Percentiles rank a stretch among this genome's conserved stretches.
phyloP scores from a whole-genome alignment of 1,140 invertebrate species.

The Zaprionus gabonicus region DNA sequence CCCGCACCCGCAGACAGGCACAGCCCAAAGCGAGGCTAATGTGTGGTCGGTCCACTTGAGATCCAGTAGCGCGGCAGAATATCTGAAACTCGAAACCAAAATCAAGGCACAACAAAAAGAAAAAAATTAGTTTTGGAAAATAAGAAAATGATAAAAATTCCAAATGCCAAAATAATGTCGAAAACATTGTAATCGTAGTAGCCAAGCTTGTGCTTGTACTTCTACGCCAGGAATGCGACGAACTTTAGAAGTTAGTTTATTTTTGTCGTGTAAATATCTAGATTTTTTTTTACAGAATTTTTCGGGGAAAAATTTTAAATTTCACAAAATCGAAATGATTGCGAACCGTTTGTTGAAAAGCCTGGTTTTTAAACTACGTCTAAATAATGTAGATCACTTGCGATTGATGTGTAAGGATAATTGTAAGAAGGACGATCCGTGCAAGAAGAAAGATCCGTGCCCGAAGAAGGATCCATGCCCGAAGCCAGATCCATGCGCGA shows the following conservation, averaged over 20 bases:
- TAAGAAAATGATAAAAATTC: not conserved
- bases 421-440: too few relatives aligned
- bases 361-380: not conserved
- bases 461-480: too few relatives aligned
- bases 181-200: not conserved
- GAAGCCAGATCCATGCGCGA: not conserved
- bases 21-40: slow-evolving; percentile 40
- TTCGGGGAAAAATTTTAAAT: not conserved
- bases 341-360: slow-evolving; percentile 30
- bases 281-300: not conserved
- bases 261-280: too few relatives aligned
- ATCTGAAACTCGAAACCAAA: slow-evolving; percentile 44
- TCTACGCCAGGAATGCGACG: too few relatives aligned
- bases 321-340: slow-evolving; percentile 4
- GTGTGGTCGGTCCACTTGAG: slow-evolving; percentile 76
- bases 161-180: not conserved
- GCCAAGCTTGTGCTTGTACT: not conserved
- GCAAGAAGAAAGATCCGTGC: too few relatives aligned
- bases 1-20: not conserved
- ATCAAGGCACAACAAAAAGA: slow-evolving; percentile 21
- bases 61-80: slow-evolving; percentile 52
- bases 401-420: not conserved
- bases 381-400: not conserved
- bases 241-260: too few relatives aligned
- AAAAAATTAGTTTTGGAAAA: not conserved